Percentiles rank a stretch among this genome's conserved stretches.
Conservation (phyloP, 2,113 vertebrate species). For the Pundamilia nyererei region DNA sequence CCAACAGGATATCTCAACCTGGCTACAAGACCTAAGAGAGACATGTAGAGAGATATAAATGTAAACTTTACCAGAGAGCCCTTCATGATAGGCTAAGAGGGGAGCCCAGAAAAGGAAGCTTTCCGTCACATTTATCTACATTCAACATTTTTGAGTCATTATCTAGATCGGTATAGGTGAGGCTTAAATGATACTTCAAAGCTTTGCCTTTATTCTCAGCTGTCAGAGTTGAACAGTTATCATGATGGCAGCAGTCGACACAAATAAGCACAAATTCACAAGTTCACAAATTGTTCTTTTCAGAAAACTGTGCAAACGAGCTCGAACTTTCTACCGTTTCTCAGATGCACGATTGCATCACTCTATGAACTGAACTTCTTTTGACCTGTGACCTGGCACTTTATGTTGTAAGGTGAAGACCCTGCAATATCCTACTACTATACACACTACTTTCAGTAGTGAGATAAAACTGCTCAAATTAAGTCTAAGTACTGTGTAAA, state of each 20-base stretch:
- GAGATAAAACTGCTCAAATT: not conserved
- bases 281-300: not conserved
- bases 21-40: slow-evolving; percentile 79
- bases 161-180: not conserved
- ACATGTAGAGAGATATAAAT: not conserved
- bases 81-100: not conserved
- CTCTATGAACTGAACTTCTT: not conserved
- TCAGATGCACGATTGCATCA: not conserved
- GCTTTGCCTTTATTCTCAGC: not conserved
- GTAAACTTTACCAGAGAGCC: not conserved
- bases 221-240: not conserved
- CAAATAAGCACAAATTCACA: not conserved
- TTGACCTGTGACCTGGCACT: not conserved
- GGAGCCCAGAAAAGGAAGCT: not conserved
- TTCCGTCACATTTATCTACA: not conserved
- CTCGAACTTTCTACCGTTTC: rapidly evolving
- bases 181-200: not conserved
- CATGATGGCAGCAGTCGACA: not conserved
- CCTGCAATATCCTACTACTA: not conserved
- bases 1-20: slow-evolving; percentile 86
- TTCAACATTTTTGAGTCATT: not conserved
- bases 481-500: not conserved
- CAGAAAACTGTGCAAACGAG: not conserved
- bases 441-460: not conserved
- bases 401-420: not conserved